phyloP scores from a whole-genome alignment of 2,113 vertebrate genomes.

The Gavia stellata region DNA sequence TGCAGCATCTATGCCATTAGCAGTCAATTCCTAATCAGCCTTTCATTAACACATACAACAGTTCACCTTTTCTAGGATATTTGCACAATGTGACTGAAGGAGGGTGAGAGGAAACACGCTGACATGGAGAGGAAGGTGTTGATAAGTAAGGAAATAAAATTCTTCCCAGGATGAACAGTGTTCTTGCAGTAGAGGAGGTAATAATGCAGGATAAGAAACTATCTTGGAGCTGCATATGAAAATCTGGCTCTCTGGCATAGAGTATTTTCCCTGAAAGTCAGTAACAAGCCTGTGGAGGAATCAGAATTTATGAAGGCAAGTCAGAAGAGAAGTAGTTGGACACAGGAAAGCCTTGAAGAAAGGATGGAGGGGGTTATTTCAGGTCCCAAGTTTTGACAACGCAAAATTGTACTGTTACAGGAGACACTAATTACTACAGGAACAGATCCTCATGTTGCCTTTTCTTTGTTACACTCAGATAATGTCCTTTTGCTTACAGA shows the following conservation, averaged over 20 bases:
- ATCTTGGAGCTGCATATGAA: constrained; percentile 17
- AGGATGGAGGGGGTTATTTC: not conserved
- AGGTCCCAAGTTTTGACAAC: not conserved
- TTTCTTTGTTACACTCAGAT: not conserved
- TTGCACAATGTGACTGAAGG: not conserved
- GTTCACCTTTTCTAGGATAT: constrained; percentile 20
- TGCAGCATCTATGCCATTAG: constrained; percentile 4
- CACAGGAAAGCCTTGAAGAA: not conserved
- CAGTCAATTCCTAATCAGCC: constrained; percentile 17
- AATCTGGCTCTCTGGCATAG: not conserved
- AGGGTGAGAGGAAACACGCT: not conserved
- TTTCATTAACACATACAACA: constrained; percentile 41
- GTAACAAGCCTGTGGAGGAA: constrained; percentile 36
- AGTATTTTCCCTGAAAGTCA: not conserved
- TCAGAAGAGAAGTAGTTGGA: not conserved
- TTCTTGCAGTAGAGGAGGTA: not conserved
- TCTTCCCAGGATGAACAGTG: constrained; percentile 9
- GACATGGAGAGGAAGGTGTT: constrained; percentile 19
- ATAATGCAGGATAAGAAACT: constrained; percentile 10
- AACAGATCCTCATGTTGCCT: not conserved
- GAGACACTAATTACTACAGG: not conserved
- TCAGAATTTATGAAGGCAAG: not conserved
- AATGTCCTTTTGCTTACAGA: not conserved
- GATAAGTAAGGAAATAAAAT: constrained; percentile 34
- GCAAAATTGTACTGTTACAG: not conserved